Conservation (phyloP, 2,797 vertebrate genomes). For the Zenarchopterus dispar region DNA sequence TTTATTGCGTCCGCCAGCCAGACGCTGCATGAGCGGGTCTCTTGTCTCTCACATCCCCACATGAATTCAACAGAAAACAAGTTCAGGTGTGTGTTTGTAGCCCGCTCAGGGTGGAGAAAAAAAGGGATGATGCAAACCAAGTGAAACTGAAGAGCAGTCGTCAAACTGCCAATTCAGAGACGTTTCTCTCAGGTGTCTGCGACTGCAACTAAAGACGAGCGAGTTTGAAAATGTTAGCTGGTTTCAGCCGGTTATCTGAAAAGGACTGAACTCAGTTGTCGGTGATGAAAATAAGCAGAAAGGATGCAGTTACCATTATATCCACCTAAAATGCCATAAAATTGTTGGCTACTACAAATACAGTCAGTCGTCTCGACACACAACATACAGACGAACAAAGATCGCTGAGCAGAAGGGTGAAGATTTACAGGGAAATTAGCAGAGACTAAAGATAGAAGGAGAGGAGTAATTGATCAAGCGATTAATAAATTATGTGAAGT, state of each 20-base stretch:
- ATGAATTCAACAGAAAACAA: neutral
- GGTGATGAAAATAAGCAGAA: too few species aligned
- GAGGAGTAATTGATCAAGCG: neutral
- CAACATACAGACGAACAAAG: too few species aligned
- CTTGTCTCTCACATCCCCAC: neutral
- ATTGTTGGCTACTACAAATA: too few species aligned
- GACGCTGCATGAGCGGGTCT: neutral
- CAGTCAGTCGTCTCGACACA: too few species aligned
- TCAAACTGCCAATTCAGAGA: neutral
- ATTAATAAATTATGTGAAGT: too few species aligned
- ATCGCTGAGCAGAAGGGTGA: neutral
- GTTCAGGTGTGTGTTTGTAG: neutral
- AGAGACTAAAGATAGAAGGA: neutral
- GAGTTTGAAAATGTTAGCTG: neutral
- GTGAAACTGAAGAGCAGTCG: constrained; percentile 2
- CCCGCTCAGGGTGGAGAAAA: neutral
- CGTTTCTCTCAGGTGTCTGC: neutral
- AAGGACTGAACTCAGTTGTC: too few species aligned
- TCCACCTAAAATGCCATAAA: too few species aligned
- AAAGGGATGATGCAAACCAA: constrained; percentile 5
- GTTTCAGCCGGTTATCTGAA: too few species aligned
- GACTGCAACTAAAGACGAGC: neutral
- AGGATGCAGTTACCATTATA: too few species aligned
- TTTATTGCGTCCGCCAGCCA: too few species aligned
- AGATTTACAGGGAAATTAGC: neutral